Evolutionary conservation across 2,113 vertebrate species (phyloP).

Genomic region (Cygnus atratus): DNA sequence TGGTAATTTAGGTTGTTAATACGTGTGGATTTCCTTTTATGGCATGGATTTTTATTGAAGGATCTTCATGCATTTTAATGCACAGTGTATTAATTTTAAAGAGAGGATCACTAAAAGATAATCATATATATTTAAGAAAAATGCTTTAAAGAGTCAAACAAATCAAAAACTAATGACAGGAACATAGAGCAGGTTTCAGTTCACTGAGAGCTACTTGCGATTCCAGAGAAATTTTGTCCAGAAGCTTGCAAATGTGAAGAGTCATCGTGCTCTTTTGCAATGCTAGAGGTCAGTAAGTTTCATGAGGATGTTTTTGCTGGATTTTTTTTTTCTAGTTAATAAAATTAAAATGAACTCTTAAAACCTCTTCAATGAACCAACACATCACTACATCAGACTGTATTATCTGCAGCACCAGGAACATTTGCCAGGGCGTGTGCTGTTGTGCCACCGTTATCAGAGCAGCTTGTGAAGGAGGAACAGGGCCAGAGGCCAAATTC

Average conservation of each 20-base stretch:
- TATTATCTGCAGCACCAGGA: background rate
- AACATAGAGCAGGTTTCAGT: background rate
- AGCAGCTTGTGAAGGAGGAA: fast-evolving
- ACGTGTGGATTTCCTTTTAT: background rate
- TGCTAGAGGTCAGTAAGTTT: background rate
- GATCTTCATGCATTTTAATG: background rate
- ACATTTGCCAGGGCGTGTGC: fast-evolving
- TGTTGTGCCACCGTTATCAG: background rate
- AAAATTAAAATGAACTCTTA: background rate
- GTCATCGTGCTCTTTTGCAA: background rate
- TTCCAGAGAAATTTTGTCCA: background rate
- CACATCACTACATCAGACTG: background rate
- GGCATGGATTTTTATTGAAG: background rate
- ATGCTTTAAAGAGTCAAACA: background rate
- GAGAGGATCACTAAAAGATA: background rate
- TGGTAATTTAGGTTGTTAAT: background rate
- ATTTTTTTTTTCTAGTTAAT: background rate
- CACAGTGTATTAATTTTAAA: background rate
- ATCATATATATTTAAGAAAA: background rate
- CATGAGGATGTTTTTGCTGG: background rate
- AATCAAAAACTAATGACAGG: background rate
- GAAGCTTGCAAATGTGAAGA: background rate
- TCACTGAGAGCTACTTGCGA: background rate
- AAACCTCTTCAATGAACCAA: background rate
- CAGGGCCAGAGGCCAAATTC: background rate